These are phyloP conservation scores for Phalacrocorax aristotelis DNA, from an alignment of 2,113 vertebrate species.

Conservation along the genomic window DNA sequence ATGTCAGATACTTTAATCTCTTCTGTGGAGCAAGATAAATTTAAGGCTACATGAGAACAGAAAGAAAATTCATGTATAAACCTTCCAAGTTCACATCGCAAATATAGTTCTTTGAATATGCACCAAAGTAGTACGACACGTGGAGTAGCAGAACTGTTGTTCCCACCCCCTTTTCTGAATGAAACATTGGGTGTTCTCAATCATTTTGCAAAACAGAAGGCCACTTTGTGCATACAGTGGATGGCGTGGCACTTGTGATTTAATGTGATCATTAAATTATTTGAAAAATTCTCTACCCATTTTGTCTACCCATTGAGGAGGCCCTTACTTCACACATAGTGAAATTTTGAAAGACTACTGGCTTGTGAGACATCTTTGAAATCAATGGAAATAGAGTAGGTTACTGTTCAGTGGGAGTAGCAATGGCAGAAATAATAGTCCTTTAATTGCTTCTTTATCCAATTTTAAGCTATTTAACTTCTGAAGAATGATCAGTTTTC, in stretches of 20 bases:
- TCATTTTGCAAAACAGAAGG: slow-evolving; percentile 21
- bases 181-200: background rate
- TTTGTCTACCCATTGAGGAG: background rate
- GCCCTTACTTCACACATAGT: background rate
- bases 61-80: slow-evolving; percentile 1
- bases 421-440: background rate
- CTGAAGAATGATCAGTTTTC: background rate
- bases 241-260: background rate
- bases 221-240: background rate
- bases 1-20: background rate
- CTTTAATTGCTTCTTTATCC: background rate
- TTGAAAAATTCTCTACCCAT: background rate
- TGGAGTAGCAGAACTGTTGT: slow-evolving; percentile 29
- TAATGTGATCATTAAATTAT: background rate
- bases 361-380: background rate
- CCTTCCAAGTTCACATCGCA: background rate
- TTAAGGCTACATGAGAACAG: background rate
- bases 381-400: background rate
- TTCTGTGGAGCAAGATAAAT: background rate
- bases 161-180: background rate
- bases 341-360: background rate
- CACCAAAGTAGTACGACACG: background rate
- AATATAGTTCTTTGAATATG: slow-evolving; percentile 29
- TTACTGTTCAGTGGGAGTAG: background rate
- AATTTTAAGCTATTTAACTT: background rate